A percentile compares a stretch with the other conserved stretches of the same genome.
These are phyloP conservation scores for Myzus persicae DNA, from an alignment of 1,140 invertebrate species.

Conservation along the genomic window DNA sequence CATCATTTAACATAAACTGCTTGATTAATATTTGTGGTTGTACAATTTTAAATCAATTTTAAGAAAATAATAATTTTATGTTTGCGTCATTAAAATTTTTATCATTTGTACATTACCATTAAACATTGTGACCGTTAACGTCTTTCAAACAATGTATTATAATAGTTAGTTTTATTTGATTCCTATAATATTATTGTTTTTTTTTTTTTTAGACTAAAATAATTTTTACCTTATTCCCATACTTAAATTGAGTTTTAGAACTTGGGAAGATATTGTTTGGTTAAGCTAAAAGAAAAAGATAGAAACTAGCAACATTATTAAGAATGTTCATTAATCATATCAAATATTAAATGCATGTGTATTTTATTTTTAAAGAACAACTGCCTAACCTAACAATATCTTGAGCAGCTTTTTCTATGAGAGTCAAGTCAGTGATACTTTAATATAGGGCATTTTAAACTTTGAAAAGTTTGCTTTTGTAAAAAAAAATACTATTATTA, in stretches of 20 bases:
- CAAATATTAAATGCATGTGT: background rate
- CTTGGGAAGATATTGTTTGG: background rate
- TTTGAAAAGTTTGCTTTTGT: slow-evolving; percentile 22
- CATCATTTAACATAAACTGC: background rate
- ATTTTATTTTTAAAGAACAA: background rate
- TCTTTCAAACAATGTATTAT: background rate
- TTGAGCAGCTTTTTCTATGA: background rate
- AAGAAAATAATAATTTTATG: background rate
- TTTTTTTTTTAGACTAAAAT: background rate
- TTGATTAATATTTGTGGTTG: background rate
- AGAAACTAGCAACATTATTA: background rate
- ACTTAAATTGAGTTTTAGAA: background rate
- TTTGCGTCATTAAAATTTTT: background rate
- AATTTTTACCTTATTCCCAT: background rate
- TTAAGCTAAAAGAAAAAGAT: background rate
- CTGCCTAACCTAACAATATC: background rate
- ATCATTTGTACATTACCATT: background rate
- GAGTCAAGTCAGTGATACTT: background rate
- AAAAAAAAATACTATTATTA: background rate
- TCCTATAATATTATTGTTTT: slow-evolving; percentile 7
- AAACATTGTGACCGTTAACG: background rate
- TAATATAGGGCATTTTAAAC: background rate
- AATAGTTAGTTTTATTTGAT: slow-evolving; percentile 17
- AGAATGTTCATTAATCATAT: slow-evolving; percentile 32
- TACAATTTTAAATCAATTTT: background rate